phyloP scores from a whole-genome alignment of 2,113 vertebrate genomes.

The Sinocyclocheilus grahami region DNA sequence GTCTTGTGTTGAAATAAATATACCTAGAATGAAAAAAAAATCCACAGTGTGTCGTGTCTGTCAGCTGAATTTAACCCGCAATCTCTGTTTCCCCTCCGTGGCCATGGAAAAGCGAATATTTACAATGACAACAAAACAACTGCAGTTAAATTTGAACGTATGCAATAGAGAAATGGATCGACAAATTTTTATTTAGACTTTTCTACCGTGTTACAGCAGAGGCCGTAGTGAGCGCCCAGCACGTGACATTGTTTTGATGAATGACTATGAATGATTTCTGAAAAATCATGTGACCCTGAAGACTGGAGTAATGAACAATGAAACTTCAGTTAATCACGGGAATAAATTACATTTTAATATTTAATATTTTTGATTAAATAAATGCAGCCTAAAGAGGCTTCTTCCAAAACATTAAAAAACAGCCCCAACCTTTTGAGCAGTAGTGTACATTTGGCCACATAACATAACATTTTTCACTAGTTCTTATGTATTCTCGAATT shows the following conservation, averaged over 20 bases:
- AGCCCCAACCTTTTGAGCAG: no score
- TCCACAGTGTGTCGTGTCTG: not conserved
- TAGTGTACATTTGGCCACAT: not conserved
- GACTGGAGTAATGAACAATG: not conserved
- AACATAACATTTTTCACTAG: not conserved
- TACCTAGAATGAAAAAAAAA: not conserved
- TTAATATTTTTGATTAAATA: not conserved
- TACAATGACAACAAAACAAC: not conserved
- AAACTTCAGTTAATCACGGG: not conserved
- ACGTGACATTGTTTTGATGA: no score
- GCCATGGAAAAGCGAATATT: not conserved
- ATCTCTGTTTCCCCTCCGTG: not conserved
- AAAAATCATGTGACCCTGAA: not conserved
- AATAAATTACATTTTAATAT: not conserved
- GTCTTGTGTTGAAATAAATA: not conserved
- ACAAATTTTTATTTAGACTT: no score
- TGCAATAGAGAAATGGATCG: no score
- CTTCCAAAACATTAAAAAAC: no score
- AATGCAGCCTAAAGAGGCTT: not conserved
- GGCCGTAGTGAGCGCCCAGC: no score
- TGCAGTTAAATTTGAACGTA: no score
- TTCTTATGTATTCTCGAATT: not conserved
- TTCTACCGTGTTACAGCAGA: no score
- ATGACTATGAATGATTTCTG: no score
- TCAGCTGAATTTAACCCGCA: not conserved